Conservation (phyloP, 2,113 vertebrate genomes). For the Nothocercus julius region DNA sequence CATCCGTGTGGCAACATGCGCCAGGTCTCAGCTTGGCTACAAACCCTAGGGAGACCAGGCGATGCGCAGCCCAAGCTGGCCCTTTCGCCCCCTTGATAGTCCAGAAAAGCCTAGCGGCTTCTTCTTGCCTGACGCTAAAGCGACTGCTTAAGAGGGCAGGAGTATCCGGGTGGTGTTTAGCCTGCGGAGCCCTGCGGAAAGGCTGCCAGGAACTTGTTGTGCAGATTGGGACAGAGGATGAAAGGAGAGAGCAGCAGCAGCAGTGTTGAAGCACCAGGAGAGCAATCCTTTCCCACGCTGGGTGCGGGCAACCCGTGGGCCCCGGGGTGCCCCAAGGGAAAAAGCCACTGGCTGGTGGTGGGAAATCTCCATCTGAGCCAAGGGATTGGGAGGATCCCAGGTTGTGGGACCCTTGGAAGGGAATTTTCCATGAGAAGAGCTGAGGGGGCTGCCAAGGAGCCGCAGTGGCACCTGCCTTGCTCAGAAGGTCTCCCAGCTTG, state of each 20-base stretch:
- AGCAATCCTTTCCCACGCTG: accelerated
- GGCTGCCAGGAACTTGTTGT: not conserved
- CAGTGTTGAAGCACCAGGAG: accelerated
- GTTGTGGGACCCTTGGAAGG: not conserved
- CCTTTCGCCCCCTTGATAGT: not conserved
- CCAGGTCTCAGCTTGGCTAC: not conserved
- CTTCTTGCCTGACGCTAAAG: too few relatives aligned
- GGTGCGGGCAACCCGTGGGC: not conserved
- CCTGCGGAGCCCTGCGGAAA: not conserved
- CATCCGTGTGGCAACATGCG: not conserved
- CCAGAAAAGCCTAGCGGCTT: not conserved
- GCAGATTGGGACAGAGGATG: not conserved
- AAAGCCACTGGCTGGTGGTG: accelerated
- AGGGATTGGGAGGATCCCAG: not conserved
- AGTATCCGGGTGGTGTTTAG: not conserved
- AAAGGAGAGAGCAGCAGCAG: not conserved
- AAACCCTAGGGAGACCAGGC: too few relatives aligned
- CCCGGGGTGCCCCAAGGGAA: accelerated
- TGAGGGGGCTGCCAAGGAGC: not conserved
- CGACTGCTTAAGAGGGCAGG: not conserved
- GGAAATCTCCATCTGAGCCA: not conserved
- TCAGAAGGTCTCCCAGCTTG: not conserved
- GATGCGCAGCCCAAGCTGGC: not conserved
- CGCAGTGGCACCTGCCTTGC: not conserved
- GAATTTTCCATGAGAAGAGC: not conserved